Evolutionary conservation across 2,888 invertebrate genomes (phyloP).

Genomic region (Acleris holmiana): DNA sequence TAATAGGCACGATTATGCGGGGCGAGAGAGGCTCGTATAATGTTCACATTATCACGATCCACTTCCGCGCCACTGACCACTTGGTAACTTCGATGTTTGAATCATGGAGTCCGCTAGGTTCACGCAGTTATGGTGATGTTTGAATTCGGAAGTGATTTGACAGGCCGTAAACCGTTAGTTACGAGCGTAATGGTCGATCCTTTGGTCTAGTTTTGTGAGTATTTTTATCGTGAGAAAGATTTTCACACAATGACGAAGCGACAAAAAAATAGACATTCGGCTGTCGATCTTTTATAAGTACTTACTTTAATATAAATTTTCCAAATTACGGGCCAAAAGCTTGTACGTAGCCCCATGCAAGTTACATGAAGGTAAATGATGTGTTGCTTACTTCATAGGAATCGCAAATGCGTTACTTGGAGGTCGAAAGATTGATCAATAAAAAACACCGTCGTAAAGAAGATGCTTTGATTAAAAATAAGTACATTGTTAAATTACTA

Average conservation of each 20-base stretch:
- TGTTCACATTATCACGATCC: slow-evolving; percentile 78
- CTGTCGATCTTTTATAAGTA: not conserved
- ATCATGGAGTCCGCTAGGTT: slow-evolving; percentile 15
- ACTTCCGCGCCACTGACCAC: slow-evolving; percentile 69
- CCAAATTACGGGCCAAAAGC: too few relatives aligned
- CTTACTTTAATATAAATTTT: too few relatives aligned
- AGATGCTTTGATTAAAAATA: too few relatives aligned
- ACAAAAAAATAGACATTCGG: too few relatives aligned
- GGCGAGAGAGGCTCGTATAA: slow-evolving; percentile 76
- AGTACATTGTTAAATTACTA: too few relatives aligned
- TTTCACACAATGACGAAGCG: too few relatives aligned
- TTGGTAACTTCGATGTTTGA: slow-evolving; percentile 46
- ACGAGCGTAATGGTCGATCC: slow-evolving; percentile 9
- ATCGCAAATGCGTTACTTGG: too few relatives aligned
- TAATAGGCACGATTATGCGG: slow-evolving; percentile 75
- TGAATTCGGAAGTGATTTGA: slow-evolving; percentile 17
- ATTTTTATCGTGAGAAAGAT: not conserved
- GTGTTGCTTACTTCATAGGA: too few relatives aligned
- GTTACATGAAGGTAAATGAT: too few relatives aligned
- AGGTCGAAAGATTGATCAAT: too few relatives aligned
- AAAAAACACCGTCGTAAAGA: too few relatives aligned
- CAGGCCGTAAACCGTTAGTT: slow-evolving; percentile 20
- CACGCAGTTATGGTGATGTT: slow-evolving; percentile 13
- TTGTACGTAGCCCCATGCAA: too few relatives aligned
- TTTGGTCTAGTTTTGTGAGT: slow-evolving; percentile 6